These are phyloP conservation scores for Sterna hirundo DNA, from an alignment of 2,113 vertebrate species.

Conservation along the genomic window DNA sequence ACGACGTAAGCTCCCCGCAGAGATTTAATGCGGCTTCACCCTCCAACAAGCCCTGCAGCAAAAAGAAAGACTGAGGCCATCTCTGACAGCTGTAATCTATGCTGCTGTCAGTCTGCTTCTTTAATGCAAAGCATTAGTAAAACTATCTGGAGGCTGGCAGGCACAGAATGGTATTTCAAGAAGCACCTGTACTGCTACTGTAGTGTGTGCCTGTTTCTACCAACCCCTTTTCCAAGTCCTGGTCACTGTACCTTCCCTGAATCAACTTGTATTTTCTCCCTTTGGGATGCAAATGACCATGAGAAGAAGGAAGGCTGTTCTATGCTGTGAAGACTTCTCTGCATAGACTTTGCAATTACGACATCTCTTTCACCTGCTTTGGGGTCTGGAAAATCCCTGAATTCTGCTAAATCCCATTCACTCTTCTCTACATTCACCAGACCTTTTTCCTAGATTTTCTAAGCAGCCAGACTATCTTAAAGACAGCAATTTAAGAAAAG, in stretches of 20 bases:
- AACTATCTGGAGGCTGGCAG: background rate
- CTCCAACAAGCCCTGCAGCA: background rate
- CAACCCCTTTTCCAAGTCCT: background rate
- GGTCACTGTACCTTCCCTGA: background rate
- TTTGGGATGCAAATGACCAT: background rate
- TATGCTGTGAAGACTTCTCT: background rate
- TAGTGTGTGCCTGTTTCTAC: background rate
- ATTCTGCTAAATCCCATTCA: background rate
- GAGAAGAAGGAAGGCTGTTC: background rate
- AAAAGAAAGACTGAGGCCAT: background rate
- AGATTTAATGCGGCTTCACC: background rate
- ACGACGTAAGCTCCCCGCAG: background rate
- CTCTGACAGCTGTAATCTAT: background rate
- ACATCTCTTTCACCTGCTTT: background rate
- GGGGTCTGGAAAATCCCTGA: background rate
- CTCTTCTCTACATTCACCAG: background rate
- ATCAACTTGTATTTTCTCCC: background rate
- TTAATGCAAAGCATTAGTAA: background rate
- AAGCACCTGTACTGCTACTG: background rate
- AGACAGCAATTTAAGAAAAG: background rate
- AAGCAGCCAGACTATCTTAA: background rate
- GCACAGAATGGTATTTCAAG: background rate
- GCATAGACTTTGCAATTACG: background rate
- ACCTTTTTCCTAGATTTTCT: background rate
- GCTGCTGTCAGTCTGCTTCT: background rate